Evolutionary conservation across 2,888 invertebrate species (phyloP), one percentile per base, ranked within the genome.

Genomic region (Rhagium mordax): DNA sequence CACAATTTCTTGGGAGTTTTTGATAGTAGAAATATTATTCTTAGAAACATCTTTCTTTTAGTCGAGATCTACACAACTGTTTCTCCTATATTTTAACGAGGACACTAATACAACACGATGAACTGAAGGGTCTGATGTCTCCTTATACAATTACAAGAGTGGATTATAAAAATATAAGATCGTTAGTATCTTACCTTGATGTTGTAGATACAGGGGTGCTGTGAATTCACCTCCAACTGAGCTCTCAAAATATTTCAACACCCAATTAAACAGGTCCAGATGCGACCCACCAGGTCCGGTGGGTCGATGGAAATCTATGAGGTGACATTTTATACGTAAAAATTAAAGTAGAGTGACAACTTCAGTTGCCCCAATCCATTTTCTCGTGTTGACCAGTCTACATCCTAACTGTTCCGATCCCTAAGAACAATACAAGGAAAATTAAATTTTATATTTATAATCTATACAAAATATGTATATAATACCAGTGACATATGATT

Each of bases 361-460:
- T 88, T 97, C 97, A 5, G 97, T 96, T 1, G 96, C 96, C 4
- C 97, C 97, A 79, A 97, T 97, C 97, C 97, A 97, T 86, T 97
- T 97, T 74, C 95, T 90, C 0, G 96, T 96, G 86, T 96, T 95
- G 80, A 93, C 92, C 20, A 97, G 87, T 80, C 93, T 93, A 29
- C 94, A 94, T 10, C 95, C 96, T 2, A 97, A 89, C 86, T 97
- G 97, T 82, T 95, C 95, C 16, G 94, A 93, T 21, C 96, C 97
- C 91, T 95, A 16, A 18, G 16, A 49, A 49, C 6, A n/a, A 49
- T 15, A 49, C n/a, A n/a, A n/a, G n/a, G n/a, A n/a, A n/a, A n/a
- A n/a, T n/a, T n/a, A n/a, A n/a, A n/a, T n/a, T n/a, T n/a, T n/a
- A n/a, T n/a, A n/a, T n/a, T n/a, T n/a, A n/a, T n/a, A n/a, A n/a